Evolutionary conservation across 2,888 invertebrate genomes (phyloP).

Genomic region (Agrenia bidenticulata): DNA sequence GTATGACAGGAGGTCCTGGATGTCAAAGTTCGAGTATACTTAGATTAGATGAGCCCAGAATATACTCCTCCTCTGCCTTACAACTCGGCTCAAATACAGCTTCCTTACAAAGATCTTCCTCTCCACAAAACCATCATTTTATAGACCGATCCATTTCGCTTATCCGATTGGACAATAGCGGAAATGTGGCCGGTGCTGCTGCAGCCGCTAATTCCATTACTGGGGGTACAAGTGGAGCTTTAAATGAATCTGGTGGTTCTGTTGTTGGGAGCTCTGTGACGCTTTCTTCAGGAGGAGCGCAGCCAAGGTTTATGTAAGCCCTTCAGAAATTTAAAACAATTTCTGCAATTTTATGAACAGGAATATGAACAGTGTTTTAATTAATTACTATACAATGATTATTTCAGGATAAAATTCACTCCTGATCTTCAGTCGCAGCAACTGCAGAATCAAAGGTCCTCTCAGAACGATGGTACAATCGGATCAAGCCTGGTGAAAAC

Average conservation of each 20-base stretch:
- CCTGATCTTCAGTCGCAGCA: slow-evolving; percentile 40
- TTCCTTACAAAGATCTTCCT: slow-evolving; percentile 48
- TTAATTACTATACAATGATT: too few species aligned
- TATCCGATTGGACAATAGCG: slow-evolving; percentile 51
- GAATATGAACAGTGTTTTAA: not conserved
- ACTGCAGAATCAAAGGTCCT: slow-evolving; percentile 27
- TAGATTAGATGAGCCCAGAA: slow-evolving; percentile 51
- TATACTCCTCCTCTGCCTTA: slow-evolving; percentile 51
- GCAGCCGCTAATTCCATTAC: slow-evolving; percentile 21
- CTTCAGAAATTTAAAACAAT: not conserved
- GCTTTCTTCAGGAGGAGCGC: slow-evolving; percentile 41
- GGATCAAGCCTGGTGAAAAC: slow-evolving; percentile 49
- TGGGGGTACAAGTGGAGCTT: slow-evolving; percentile 9
- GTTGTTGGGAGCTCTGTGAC: slow-evolving; percentile 45
- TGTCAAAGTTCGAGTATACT: slow-evolving; percentile 45
- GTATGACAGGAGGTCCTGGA: slow-evolving; percentile 31
- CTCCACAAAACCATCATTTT: slow-evolving; percentile 50
- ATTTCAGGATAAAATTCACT: slow-evolving; percentile 43
- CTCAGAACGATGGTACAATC: slow-evolving; percentile 26
- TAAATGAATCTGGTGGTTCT: slow-evolving; percentile 25
- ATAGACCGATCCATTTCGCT: slow-evolving; percentile 52
- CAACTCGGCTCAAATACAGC: slow-evolving; percentile 48
- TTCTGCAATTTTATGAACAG: not conserved
- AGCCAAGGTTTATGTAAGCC: slow-evolving; percentile 47
- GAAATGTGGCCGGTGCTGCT: slow-evolving; percentile 28